Base-by-base conservation (phyloP, 2,888 invertebrate species). In the Lasioglossum figueresi region DNA sequence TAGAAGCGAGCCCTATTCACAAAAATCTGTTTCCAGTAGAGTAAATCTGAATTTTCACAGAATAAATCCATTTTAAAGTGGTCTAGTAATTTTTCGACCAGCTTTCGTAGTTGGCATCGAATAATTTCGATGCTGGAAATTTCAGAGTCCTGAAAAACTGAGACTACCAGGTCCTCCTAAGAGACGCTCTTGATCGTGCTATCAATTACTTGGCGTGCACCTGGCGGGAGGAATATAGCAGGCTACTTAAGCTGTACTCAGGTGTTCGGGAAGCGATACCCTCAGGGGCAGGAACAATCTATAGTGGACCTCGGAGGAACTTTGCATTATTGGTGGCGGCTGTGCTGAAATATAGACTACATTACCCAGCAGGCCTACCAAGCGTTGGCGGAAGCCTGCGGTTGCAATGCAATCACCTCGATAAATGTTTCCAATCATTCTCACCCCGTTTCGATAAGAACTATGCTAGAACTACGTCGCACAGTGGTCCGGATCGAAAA, bases 271-370 rank as follows among this genome's bases (percentile, higher is more conserved):
- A 66, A 66, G 37, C 66, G 66, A 66, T 66, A 10, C 66, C 66
- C 34, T 23, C 34, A 66, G 66, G 66, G 37, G 19, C 23, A 66
- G 6, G 37, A 66, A 66, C 66, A 66, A 66, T 66, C 66, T 66
- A 66, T 70, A 40, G 37, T n/a, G 70, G 40, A 37, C 40, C 70
- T 12, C n/a, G n/a, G n/a, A 70, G 70, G 70, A 40, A 70, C 70
- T 70, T 70, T 40, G 40, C 40, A 37, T 70, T 40, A 70, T 70
- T 70, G 70, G 37, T 70, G 37, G 70, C 40, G 70, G 70, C n/a
- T 14, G 14, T 40, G 40, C 23, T 70, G 70, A 70, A 70, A 70
- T 40, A 70, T 40, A 70, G 70, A 37, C 37, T 70, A 12, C 40
- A 40, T 70, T 66, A 66, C 10, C 66, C 19, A 37, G 10, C 66